These are phyloP conservation scores for Daboia siamensis DNA, from an alignment of 2,113 vertebrate species.

Conservation along the genomic window DNA sequence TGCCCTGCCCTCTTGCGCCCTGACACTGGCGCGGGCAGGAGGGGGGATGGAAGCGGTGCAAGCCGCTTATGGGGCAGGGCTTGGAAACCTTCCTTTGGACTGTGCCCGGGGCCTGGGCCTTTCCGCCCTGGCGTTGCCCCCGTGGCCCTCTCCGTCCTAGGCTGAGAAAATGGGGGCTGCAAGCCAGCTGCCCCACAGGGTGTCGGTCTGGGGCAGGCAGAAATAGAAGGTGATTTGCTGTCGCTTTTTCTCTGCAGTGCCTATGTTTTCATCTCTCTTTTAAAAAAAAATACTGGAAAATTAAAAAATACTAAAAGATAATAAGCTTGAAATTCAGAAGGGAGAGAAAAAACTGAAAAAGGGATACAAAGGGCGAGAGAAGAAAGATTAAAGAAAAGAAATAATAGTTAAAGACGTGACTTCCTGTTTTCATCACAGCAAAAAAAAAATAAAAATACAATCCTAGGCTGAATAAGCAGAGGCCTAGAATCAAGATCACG, in stretches of 20 bases:
- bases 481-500: no score
- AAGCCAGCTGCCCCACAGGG: not conserved
- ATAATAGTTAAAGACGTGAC: not conserved
- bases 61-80: not conserved
- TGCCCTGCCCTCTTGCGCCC: not conserved
- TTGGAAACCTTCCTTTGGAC: not conserved
- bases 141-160: not conserved
- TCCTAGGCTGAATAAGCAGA: no score
- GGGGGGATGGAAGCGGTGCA: not conserved
- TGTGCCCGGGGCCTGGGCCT: not conserved
- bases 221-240: not conserved
- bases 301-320: not conserved
- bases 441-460: no score
- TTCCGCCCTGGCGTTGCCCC: not conserved
- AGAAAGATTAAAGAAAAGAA: not conserved
- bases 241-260: not conserved
- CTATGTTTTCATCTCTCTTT: not conserved
- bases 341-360: not conserved
- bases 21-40: no score
- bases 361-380: not conserved
- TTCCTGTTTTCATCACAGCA: not conserved
- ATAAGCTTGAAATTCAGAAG: not conserved
- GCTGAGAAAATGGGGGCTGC: not conserved
- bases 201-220: not conserved
- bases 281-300: not conserved